A percentile compares a stretch with the other conserved stretches of the same genome.
Evolutionary conservation across 2,113 vertebrate species (phyloP).

Genomic region (Ondatra zibethicus): DNA sequence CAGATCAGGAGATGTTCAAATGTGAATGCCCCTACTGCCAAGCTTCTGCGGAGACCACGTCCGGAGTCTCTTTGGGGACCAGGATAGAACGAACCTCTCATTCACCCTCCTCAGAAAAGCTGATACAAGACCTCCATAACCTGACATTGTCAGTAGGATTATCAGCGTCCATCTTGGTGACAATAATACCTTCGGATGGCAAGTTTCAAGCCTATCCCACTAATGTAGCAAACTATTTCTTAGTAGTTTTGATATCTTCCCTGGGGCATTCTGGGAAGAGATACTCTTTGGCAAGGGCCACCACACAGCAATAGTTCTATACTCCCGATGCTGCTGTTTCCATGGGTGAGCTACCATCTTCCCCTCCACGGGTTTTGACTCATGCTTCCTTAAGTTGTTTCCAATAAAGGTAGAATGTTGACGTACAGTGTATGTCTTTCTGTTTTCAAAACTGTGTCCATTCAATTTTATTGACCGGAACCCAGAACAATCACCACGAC

Average conservation of each 20-base stretch:
- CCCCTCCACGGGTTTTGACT: neutral
- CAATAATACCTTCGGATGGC: neutral
- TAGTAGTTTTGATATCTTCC: neutral
- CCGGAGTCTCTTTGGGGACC: neutral
- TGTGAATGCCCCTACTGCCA: conserved; percentile 48
- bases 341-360: neutral
- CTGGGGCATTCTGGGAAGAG: neutral
- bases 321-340: neutral
- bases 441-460: neutral
- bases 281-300: neutral
- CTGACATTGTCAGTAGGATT: neutral
- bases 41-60: neutral
- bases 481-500: neutral
- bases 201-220: neutral
- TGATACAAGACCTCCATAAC: conserved; percentile 23
- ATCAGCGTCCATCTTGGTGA: too few relatives aligned
- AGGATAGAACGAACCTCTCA: neutral
- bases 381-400: neutral
- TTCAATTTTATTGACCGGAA: neutral
- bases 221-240: neutral
- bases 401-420: neutral
- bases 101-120: conserved; percentile 22
- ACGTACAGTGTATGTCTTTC: neutral
- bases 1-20: conserved; percentile 51
- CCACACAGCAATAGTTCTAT: neutral